Conservation (phyloP, 2,888 invertebrate species). For the Pseudolycoriella hygida region DNA sequence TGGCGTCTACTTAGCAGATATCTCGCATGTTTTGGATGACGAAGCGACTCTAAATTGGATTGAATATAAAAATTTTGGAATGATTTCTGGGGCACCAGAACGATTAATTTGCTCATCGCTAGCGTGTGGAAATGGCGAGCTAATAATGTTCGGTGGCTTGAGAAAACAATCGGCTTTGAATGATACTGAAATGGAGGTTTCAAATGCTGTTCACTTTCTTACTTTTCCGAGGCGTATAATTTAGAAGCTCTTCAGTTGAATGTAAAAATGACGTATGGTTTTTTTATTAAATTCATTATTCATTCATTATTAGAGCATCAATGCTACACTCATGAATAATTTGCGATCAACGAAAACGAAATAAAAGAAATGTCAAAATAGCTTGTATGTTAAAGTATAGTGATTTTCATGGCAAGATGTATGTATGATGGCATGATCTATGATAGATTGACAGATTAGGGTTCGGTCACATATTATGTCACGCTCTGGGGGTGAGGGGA, state of each 20-base stretch:
- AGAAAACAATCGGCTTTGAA: conserved; percentile 47
- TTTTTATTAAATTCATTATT: no score
- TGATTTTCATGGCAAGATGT: no score
- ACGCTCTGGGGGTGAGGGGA: no score
- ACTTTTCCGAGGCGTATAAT: conserved; percentile 53
- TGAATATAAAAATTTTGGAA: conserved; percentile 38
- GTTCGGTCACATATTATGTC: no score
- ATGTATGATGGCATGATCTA: no score
- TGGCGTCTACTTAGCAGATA: conserved; percentile 73
- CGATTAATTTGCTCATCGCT: conserved; percentile 81
- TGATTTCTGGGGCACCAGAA: conserved; percentile 57
- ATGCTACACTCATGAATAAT: no score
- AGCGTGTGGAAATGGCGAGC: conserved; percentile 75
- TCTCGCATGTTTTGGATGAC: conserved; percentile 49
- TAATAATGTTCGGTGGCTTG: conserved; percentile 93
- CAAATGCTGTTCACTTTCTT: conserved; percentile 60
- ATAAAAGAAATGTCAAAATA: no score
- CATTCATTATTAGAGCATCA: no score
- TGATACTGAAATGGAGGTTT: conserved; percentile 45
- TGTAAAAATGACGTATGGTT: no score
- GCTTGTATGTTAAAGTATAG: no score
- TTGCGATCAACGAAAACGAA: no score
- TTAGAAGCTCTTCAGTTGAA: conserved; percentile 20
- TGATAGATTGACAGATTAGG: no score
- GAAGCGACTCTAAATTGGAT: conserved; percentile 30